These are phyloP conservation scores for Phalanger gymnotis DNA, from an alignment of 2,797 vertebrate genomes.

Conservation along the genomic window DNA sequence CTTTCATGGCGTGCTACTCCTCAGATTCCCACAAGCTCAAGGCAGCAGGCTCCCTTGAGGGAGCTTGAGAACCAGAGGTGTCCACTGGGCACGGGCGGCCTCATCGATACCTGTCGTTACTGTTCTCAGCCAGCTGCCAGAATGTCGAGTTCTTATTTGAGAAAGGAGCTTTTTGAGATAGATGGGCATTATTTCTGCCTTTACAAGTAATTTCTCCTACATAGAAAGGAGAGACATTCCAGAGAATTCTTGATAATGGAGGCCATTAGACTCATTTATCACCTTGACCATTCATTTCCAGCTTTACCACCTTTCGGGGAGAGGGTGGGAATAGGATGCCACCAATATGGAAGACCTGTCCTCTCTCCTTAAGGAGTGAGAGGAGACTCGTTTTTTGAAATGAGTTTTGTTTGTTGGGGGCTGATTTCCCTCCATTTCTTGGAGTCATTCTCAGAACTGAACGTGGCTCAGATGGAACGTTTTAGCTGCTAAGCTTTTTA, in stretches of 20 bases:
- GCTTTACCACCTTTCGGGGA: neutral
- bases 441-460: conserved; percentile 37
- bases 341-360: neutral
- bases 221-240: neutral
- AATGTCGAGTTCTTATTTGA: neutral
- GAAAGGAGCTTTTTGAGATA: neutral
- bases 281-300: neutral
- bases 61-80: no score
- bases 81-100: no score
- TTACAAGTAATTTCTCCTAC: neutral
- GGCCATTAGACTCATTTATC: neutral
- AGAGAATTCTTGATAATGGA: neutral
- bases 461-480: neutral
- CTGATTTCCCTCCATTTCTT: neutral
- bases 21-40: neutral
- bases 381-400: conserved; percentile 51
- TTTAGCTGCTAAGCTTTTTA: neutral
- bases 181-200: neutral
- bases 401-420: conserved; percentile 8
- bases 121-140: neutral
- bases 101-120: neutral
- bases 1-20: neutral
- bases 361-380: conserved; percentile 63
- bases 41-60: neutral
- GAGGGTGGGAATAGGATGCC: neutral